Base-by-base conservation (phyloP, 2,797 vertebrate species). In the Nannoperca australis region DNA sequence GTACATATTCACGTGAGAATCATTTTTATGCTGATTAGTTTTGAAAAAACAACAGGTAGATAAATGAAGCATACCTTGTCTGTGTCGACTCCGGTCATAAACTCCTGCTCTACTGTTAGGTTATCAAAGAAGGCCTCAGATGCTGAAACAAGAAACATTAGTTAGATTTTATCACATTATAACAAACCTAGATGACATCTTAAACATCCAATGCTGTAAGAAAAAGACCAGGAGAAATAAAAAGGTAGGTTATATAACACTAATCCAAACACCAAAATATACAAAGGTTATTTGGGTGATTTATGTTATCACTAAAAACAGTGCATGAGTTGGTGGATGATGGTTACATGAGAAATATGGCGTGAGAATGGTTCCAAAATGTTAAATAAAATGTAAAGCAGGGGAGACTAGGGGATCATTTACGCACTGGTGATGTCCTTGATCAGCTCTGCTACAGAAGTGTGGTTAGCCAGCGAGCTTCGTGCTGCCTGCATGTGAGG, bases 111-210 rank as follows among this genome's bases (percentile, higher is more conserved):
- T 92, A 99, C 98, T 12, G 98, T 99, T 73, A 99, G 92, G 82
- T 97, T 99, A 87, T 99, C 98, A 83, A 99, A 99, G 93, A 99
- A 99, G 70, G 97, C 96, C 93, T 99, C 98, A 0, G 98, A 99
- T 3, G 97, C 98, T 99, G 87, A 77, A 94, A 90, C 53, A 81
- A n/a, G 22, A 88, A 5, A 78, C 7, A 64, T 17, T 3, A 22
- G 1, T 73, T 55, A 42, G 42, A 67, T 50, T 59, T 32, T 32
- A 74, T 56, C 9, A 73, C 8, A 32, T 7, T 34, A 40, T 20
- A 54, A 64, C n/a, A 53, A 62, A 64, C 3, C 5, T 9, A 7
- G 27, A 22, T 42, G 7, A 42, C 6, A 58, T 12, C 1, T 64
- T 49, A n/a, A 47, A 69, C 7, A 32, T 1, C 32, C 27, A 62